These are phyloP conservation scores for Dipodomys stephensi DNA, from an alignment of 2,113 vertebrate species.

Conservation along the genomic window DNA sequence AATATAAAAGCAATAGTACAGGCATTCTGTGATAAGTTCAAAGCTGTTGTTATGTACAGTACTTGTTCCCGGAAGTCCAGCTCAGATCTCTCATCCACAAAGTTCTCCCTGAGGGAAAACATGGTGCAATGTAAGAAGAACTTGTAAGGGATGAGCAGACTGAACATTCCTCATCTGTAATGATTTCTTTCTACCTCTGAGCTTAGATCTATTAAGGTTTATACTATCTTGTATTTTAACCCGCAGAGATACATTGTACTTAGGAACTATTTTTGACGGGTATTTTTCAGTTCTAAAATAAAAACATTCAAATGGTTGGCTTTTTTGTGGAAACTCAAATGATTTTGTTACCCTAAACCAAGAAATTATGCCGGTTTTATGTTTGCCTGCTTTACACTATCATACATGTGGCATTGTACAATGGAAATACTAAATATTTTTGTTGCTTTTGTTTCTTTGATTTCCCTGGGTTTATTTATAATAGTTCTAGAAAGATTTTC, in stretches of 20 bases:
- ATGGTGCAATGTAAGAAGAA: constrained; percentile 61
- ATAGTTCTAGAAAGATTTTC: neutral
- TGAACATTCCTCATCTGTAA: constrained; percentile 55
- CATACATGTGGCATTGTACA: neutral
- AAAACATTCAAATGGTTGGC: neutral
- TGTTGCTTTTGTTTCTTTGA: constrained; percentile 28
- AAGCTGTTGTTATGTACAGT: neutral
- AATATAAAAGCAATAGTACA: neutral
- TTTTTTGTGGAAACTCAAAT: neutral
- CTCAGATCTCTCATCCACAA: constrained; percentile 56
- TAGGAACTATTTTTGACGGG: neutral
- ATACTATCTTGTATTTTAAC: neutral
- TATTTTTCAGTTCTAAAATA: constrained; percentile 39
- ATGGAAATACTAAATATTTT: neutral
- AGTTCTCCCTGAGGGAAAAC: constrained; percentile 49
- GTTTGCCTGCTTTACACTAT: constrained; percentile 19
- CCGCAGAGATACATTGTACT: neutral
- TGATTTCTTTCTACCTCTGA: neutral
- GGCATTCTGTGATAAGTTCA: neutral
- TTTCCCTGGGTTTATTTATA: constrained; percentile 45
- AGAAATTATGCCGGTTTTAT: neutral
- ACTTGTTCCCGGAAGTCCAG: neutral
- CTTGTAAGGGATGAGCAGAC: constrained; percentile 44
- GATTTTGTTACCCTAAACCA: neutral
- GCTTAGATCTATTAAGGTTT: constrained; percentile 7